Evolutionary conservation across 2,888 invertebrate species (phyloP), one percentile per base, ranked within the genome.

Genomic region (Ariolimax columbianus): DNA sequence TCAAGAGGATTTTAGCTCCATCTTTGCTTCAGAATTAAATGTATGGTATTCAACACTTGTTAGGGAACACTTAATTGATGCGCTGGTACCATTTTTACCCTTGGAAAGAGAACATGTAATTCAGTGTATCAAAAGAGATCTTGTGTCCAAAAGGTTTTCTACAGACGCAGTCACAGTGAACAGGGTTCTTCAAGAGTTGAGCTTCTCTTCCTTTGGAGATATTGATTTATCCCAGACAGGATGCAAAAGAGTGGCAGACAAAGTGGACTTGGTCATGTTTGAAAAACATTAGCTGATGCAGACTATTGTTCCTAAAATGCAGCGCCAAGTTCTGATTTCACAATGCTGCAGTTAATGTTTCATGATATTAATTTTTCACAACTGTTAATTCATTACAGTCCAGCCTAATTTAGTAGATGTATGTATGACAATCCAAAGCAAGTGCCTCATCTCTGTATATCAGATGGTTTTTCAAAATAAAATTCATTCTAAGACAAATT

Each of bases 41-140:
- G 86, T 87, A 43, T 92, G 92, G 92, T 91, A 89, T 85, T 47
- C 82, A n/a, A 70, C 77, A 1, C 83, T 92, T n/a, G 82, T 86
- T 51, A 38, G 85, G 0, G 68, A 86, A 14, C 86, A 87, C 43
- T 82, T 91, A 2, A 89, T 92, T 55, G 90, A 91, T 40, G 80
- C 83, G 11, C 89, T 90, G 82, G 89, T 92, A 19, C 93, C 93
- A 17, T 93, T 92, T 84, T 85, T 93, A 72, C 93, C 93, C 4
- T 89, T 93, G 1, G 91, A 91, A 43, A 90, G 88, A 81, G 47
- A 84, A 4, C 92, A 92, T 87, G 91, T 92, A 11, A 85, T 87
- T n/a, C 88, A 91, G 72, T 93, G 93, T 83, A 91, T 92, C 77
- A 87, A 89, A 63, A 85, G 88, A 43, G 91, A 92, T 73, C 87